A percentile compares a stretch with the other conserved stretches of the same genome.
Evolutionary conservation across 1,140 invertebrate species (phyloP).

Genomic region (Pseudomyrmex dendroicus): DNA sequence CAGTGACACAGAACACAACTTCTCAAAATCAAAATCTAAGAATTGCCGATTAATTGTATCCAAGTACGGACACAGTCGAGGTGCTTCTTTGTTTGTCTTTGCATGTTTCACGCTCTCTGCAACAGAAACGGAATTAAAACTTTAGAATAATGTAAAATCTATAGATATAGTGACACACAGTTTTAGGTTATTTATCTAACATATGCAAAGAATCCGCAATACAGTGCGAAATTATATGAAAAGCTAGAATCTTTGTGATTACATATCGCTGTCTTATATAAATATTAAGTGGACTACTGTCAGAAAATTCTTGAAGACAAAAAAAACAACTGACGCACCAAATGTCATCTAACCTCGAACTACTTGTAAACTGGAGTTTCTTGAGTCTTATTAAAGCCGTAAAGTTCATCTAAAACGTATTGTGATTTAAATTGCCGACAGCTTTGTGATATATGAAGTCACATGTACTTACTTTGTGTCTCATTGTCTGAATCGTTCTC

Average conservation of each 20-base stretch:
- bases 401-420: conserved; percentile 2
- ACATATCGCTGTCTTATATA: no score
- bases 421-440: conserved; percentile 6
- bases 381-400: background rate
- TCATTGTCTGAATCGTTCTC: conserved; percentile 74
- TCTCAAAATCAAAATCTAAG: conserved; percentile 99
- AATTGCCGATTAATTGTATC: conserved; percentile 98
- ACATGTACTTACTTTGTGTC: conserved; percentile 70
- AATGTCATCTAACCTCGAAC: conserved; percentile 60
- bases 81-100: conserved; percentile 70
- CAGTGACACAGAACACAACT: conserved; percentile 98
- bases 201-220: background rate
- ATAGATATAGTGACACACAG: background rate
- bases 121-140: conserved; percentile 20
- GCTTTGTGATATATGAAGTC: background rate
- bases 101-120: conserved; percentile 48
- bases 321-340: background rate
- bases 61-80: conserved; percentile 94
- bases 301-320: background rate
- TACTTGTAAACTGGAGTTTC: conserved; percentile 41
- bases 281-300: conserved; percentile 1
- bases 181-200: conserved; percentile 1
- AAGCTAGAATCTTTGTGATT: background rate
- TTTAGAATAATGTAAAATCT: background rate
- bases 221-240: background rate